Base-by-base conservation (phyloP, 2,113 vertebrate genomes). In the Triplophysa tibetana region DNA sequence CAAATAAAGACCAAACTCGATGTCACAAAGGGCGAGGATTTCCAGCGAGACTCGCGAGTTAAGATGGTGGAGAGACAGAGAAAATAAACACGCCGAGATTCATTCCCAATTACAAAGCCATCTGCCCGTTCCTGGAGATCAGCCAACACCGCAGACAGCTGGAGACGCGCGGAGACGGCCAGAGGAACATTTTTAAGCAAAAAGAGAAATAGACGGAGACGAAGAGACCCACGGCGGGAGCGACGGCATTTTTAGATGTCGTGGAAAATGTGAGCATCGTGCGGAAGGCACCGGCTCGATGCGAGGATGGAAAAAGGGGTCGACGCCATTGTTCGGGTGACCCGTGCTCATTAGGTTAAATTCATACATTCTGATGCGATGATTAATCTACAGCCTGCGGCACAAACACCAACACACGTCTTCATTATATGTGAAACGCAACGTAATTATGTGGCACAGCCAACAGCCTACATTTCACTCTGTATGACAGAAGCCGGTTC, bases 61-160 rank as follows among this genome's bases (percentile, higher is more conserved):
- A 88, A 85, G 33, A 50, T 56, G 43, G 48, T 21, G 29, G 16
- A 45, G 58, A 75, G 26, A 24, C 2, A 13, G 52, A 67, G 41
- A 29, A 56, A 67, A n/a, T 58, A 58, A 21, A 58, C 19, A 58
- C 19, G 80, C 85, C 93, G 90, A 80, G 89, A 88, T 93, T 93
- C 92, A 89, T 88, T 90, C 89, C 93, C 92, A 92, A 93, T 86
- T 93, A 95, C 90, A 68, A 82, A 89, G 85, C 96, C 96, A 95
- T 95, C 95, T 96, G 95, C 91, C 90, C 87, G 90, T 87, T 89
- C 85, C 93, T 95, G 95, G 95, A 95, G 21, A 65, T 67, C 60
- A 65, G 93, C 94, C 94, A 95, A 92, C 88, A 85, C 78, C 81
- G 88, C 86, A 93, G 94, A 94, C 94, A 95, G 94, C 91, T 94